Base-by-base conservation (phyloP, 2,888 invertebrate genomes). In the Amblyjoppa proteus region DNA sequence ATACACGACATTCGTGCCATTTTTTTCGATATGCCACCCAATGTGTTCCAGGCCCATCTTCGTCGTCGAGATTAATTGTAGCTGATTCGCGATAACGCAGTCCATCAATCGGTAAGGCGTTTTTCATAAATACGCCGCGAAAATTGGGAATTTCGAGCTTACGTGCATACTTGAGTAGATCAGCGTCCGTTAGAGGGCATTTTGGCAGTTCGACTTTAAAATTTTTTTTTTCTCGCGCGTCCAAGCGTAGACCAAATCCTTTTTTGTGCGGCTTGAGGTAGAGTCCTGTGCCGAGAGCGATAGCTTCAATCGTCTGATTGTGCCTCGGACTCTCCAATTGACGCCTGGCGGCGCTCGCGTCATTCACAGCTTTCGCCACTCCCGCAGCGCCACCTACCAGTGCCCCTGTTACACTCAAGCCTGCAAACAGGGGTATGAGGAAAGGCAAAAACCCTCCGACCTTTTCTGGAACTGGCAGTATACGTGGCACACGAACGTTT, bases 251-350 rank as follows among this genome's bases (percentile, higher is more conserved):
- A 31, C 88, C 88, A 2, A 83, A 75, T 1, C 87, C 41, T 70
- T 87, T 84, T 81, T 90, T 83, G 58, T 91, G 87, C 2, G 88
- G 88, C 80, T 88, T 84, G 56, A 90, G 69, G 84, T 88, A 88
- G 25, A 89, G 69, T 7, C 92, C 92, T 86, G 91, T 92, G 5
- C 93, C 92, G 41, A 92, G 77, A 38, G 90, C 92, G 71, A 92
- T 91, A 51, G 91, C 88, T 89, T 94, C 93, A 91, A 93, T 93
- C 25, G 85, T 87, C 86, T 88, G 81, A 87, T 94, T 93, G 87
- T 93, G 93, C 6, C 92, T 86, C 56, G 89, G 71, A 28, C 83
- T 87, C 88, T 93, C 86, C 66, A 91, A 86, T 78, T 90, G 81
- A 83, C 90, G 84, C 88, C 89, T 85, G 20, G 91, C 92, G 70